Evolutionary conservation across 1,140 invertebrate species (phyloP).

Genomic region (Pararge aegeria): DNA sequence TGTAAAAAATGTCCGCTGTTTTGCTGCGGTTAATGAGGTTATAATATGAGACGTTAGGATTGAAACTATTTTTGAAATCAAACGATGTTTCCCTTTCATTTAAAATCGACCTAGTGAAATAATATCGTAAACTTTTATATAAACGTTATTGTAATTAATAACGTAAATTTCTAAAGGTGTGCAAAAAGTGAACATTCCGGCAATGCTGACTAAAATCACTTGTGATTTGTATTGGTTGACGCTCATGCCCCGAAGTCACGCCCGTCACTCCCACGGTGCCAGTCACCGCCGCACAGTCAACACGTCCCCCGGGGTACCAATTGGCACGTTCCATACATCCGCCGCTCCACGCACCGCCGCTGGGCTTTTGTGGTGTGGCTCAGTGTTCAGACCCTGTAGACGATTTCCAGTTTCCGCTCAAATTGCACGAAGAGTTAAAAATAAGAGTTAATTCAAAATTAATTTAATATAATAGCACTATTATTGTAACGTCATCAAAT

Average conservation of each 20-base stretch:
- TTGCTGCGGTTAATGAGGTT: no score
- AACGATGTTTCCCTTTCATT: no score
- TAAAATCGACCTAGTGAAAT: no score
- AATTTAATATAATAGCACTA: no score
- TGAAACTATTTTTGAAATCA: no score
- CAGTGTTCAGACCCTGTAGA: slow-evolving; percentile 29
- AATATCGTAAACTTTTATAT: no score
- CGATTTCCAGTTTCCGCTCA: neutral
- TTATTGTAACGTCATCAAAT: no score
- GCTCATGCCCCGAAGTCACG: neutral
- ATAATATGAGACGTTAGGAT: no score
- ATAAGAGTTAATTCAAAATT: no score
- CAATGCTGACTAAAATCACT: neutral
- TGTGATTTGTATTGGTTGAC: neutral
- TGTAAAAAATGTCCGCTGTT: no score
- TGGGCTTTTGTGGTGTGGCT: slow-evolving; percentile 70
- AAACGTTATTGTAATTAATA: no score
- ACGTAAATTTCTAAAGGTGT: neutral
- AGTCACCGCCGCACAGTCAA: slow-evolving; percentile 36
- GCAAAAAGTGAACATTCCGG: neutral
- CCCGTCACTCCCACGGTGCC: slow-evolving; percentile 37
- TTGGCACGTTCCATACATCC: slow-evolving; percentile 52
- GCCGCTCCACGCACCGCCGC: slow-evolving; percentile 70
- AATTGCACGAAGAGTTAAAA: no score
- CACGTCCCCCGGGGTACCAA: slow-evolving; percentile 35